Evolutionary conservation across 2,113 vertebrate species (phyloP), one percentile per base, ranked within the genome.

Genomic region (Alligator mississippiensis): DNA sequence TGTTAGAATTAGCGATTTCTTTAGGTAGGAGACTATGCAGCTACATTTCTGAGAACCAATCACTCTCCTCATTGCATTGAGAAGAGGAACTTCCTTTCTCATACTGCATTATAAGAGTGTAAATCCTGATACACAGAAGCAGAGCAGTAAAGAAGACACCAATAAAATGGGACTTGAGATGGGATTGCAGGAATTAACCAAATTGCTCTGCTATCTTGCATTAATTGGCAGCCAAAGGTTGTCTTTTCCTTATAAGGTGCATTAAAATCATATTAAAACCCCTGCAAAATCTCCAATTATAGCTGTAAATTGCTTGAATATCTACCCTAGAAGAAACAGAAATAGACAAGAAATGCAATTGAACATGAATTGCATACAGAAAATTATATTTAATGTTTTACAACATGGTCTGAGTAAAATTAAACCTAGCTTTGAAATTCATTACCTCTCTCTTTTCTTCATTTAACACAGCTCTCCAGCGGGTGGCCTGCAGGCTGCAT

Each of bases 221-320:
- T 81, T 78, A 72, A n/a, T 34, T 87, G 58, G 61, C 55, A 81
- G 80, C 88, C 62, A 89, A 77, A 92, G 16, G 18, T 82, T 90
- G 59, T 66, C 3, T 64, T 86, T 88, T 72, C 18, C 79, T n/a
- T 12, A 59, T 77, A 84, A 90, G 88, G 66, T 34, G 34, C 76
- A 86, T 59, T 92, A 86, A 80, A 92, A 47, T 80, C 18, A 18
- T 77, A 70, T 90, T 62, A 75, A 80, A 92, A 86, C 14, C 47
- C 47, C 47, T 47, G 47, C n/a, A 18, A 70, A 70, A n/a, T 70
- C 27, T 58, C 55, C 74, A 55, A 30, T n/a, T 54, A 27, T 55
- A 77, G 18, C 11, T 28, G 54, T 30, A 77, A 85, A 59, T 57
- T 87, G 66, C 38, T 30, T 22, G 87, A 92, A 90, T 80, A 85